Conservation (phyloP, 2,888 invertebrate genomes). For the Aromia moschata region DNA sequence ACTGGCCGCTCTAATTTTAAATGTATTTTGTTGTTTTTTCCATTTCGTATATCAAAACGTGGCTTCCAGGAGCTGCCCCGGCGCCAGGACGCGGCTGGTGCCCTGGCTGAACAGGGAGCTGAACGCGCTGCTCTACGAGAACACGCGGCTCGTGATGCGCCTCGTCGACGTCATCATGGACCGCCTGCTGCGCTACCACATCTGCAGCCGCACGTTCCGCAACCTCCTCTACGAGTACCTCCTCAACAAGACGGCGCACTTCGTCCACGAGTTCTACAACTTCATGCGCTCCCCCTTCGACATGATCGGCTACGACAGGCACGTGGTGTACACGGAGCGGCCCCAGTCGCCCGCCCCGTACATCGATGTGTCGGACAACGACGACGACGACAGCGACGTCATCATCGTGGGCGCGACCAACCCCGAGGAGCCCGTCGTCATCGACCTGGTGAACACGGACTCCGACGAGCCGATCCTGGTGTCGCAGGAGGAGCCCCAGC, state of each 20-base stretch:
- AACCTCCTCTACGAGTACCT: constrained; percentile 75
- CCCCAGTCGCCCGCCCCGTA: constrained; percentile 40
- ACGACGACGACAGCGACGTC: constrained; percentile 59
- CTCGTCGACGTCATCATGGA: constrained; percentile 75
- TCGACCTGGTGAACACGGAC: constrained; percentile 51
- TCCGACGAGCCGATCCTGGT: constrained; percentile 55
- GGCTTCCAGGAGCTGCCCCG: constrained; percentile 77
- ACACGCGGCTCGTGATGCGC: constrained; percentile 71
- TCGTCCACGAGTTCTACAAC: constrained; percentile 87
- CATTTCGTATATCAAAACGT: no score
- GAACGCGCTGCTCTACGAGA: constrained; percentile 75
- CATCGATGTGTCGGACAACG: constrained; percentile 52
- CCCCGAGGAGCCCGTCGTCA: constrained; percentile 49
- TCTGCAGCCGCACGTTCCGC: constrained; percentile 76
- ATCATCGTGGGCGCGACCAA: constrained; percentile 51
- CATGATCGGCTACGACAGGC: constrained; percentile 82
- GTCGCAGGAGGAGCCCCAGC: constrained; percentile 40
- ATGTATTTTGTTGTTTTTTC: no score
- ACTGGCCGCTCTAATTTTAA: no score
- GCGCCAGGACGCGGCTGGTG: constrained; percentile 82
- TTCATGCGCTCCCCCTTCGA: constrained; percentile 90
- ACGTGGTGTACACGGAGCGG: constrained; percentile 71
- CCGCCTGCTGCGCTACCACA: constrained; percentile 73
- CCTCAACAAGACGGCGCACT: constrained; percentile 80
- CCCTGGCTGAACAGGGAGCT: constrained; percentile 92